Evolutionary conservation across 2,797 vertebrate species (phyloP), one percentile per base, ranked within the genome.

Genomic region (Vireo griseus): DNA sequence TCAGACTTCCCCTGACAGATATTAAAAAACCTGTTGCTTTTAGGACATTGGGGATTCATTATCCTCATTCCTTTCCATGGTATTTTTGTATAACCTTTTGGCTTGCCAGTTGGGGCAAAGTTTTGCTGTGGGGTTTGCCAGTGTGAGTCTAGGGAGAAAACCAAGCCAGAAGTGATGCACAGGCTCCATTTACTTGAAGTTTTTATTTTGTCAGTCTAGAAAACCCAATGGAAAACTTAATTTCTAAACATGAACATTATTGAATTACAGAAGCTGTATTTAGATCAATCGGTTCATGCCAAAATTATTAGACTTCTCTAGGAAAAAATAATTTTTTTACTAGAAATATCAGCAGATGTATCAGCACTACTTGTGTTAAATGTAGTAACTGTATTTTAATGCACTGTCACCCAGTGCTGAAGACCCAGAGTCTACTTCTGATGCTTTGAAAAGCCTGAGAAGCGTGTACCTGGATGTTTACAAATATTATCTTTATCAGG

Each of bases 221-320:
- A 93, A 92, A 87, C 22, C 22, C 42, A 71, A 68, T 33, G 40
- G 62, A 68, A 91, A 94, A 74, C 26, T 66, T 73, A 48, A 91
- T 93, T 89, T 91, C 78, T 75, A 66, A 92, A 39, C 18, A 51
- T 72, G 61, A 93, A 81, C 21, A 11, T 52, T 81, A 78, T 48
- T 86, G 44, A 88, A 83, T 83, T 69, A 48, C 33, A 72, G 54
- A 72, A 88, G 9, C 54, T 78, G 22, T 88, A 66, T 91, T 90
- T 91, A 90, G 55, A 63, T 86, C 35, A 75, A 33, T 68, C 1
- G 1, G 40, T 75, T 92, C 24, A 33, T 83, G 62, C 37, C 73
- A 90, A 91, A 90, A 81, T 91, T 88, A 78, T 72, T 75, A 72
- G 35, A 28, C 33, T 78, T 83, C 65, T 66, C 33, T 39, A 37